Percentiles rank a stretch among this genome's conserved stretches.
phyloP scores from a whole-genome alignment of 2,888 invertebrate genomes.

The Hirudinaria manillensis region DNA sequence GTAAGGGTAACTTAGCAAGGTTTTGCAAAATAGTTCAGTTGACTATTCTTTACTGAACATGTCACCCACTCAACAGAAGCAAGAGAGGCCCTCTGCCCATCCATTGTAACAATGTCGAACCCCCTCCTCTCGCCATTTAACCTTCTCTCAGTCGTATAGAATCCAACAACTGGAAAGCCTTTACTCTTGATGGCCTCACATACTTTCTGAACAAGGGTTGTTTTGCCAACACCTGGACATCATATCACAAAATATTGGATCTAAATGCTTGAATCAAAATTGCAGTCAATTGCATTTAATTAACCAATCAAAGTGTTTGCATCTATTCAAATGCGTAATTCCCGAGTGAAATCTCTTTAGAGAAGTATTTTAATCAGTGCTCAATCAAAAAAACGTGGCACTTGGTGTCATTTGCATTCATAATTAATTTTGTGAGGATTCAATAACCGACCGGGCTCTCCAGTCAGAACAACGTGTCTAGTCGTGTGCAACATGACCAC shows the following conservation, averaged over 20 bases:
- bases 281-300: too few species aligned
- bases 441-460: conserved; percentile 1
- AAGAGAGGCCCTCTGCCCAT: background rate
- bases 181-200: background rate
- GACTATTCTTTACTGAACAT: too few species aligned
- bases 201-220: conserved; percentile 7
- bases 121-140: conserved; percentile 9
- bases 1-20: too few species aligned
- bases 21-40: background rate
- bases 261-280: too few species aligned
- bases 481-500: background rate
- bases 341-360: too few species aligned
- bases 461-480: background rate
- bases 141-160: conserved; percentile 14
- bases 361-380: too few species aligned
- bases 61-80: conserved; percentile 5
- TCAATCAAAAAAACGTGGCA: too few species aligned
- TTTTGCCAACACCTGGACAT: conserved; percentile 8
- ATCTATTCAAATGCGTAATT: too few species aligned
- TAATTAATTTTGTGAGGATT: too few species aligned
- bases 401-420: too few species aligned
- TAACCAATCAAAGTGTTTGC: too few species aligned
- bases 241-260: background rate
- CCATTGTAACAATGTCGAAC: conserved; percentile 16
- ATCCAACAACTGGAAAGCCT: background rate